Evolutionary conservation across 2,888 invertebrate species (phyloP), one percentile per base, ranked within the genome.

Genomic region (Anarsia innoxiella): DNA sequence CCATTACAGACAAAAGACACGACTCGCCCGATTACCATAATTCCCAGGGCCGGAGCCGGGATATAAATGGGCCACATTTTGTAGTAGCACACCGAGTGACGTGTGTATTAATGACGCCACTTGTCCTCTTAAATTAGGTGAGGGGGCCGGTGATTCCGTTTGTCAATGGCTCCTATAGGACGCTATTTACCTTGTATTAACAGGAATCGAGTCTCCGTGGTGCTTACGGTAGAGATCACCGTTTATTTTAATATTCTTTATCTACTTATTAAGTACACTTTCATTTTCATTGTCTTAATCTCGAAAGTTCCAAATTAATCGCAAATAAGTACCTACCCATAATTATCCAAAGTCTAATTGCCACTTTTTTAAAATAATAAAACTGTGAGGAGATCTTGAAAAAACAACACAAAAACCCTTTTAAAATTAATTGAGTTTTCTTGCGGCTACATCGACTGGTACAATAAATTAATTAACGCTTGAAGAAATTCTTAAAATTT

Each of bases 341-440:
- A n/a, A n/a, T n/a, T n/a, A n/a, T n/a, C n/a, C n/a, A n/a, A n/a
- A n/a, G n/a, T n/a, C n/a, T n/a, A n/a, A n/a, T n/a, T n/a, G 61
- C 66, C 66, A 68, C 69, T 73, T 73, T 69, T 66, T 66, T 71
- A 62, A 52, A 53, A 53, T 55, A 50, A 57, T 54, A 57, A 60
- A 65, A 61, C 56, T 55, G n/a, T 56, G 55, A 56, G 63, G 65
- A 65, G 71, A 72, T 74, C 64, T 66, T 55, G 60, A 63, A 68
- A 78, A 80, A 79, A 77, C 72, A 82, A 83, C 82, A 83, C 74
- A 82, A 83, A 82, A 84, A 82, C 84, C 83, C 83, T 84, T 84
- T 84, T 79, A 84, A 82, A 82, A 83, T 84, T 83, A 84, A 84
- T 83, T 84, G 84, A 83, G 82, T 84, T 83, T 83, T 82, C 82